These are phyloP conservation scores for Brachionus paranguensis DNA, from an alignment of 1,140 invertebrate genomes.

Conservation along the genomic window DNA sequence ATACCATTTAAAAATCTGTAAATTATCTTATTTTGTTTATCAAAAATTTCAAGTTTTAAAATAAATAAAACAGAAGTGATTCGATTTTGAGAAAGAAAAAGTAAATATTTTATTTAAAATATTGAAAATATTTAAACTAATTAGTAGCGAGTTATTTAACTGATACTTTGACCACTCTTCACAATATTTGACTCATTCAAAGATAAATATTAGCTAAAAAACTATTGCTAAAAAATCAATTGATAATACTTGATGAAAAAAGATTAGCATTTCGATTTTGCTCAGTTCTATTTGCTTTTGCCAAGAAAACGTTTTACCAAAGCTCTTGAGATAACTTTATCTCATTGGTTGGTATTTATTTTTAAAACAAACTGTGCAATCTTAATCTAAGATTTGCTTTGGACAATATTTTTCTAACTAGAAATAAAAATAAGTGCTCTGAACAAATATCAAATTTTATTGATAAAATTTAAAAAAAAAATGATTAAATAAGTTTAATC, in stretches of 20 bases:
- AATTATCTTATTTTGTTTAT: neutral
- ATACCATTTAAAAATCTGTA: neutral
- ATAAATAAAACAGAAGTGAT: conserved; percentile 29
- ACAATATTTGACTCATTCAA: neutral
- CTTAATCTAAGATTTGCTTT: conserved; percentile 1
- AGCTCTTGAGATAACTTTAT: conserved; percentile 25
- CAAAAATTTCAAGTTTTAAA: neutral
- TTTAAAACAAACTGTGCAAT: conserved; percentile 7
- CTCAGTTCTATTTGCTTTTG: neutral
- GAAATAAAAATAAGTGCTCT: neutral
- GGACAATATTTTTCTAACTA: neutral
- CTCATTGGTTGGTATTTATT: conserved; percentile 32
- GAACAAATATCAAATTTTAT: neutral
- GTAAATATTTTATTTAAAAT: neutral
- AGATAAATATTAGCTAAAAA: neutral
- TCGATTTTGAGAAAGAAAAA: neutral
- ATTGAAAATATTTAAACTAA: neutral
- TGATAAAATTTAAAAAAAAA: neutral
- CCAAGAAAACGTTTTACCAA: conserved; percentile 2
- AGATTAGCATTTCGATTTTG: neutral
- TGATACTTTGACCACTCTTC: neutral
- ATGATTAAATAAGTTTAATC: neutral
- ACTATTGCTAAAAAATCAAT: neutral
- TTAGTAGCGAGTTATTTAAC: neutral
- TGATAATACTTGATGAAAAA: conserved; percentile 21